These are phyloP conservation scores for Temnothorax unifasciatus DNA, from an alignment of 2,888 invertebrate genomes.

Conservation along the genomic window DNA sequence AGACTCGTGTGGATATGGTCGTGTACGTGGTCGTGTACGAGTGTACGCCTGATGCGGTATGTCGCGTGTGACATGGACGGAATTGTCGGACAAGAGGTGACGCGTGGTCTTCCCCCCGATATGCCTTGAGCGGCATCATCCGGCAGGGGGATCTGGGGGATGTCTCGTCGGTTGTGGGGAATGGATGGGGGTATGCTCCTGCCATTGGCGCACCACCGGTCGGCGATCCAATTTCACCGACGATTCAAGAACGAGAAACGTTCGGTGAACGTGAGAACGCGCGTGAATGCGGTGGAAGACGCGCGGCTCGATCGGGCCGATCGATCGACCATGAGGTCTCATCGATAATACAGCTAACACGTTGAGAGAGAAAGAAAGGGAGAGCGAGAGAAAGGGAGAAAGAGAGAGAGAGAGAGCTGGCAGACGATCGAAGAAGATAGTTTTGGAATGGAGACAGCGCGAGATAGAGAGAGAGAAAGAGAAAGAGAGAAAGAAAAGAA, in stretches of 20 bases:
- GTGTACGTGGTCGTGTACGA: constrained; percentile 57
- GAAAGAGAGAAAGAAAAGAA: not conserved
- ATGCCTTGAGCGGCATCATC: constrained; percentile 8
- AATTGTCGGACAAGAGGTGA: constrained; percentile 15
- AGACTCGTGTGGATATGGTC: constrained; percentile 52
- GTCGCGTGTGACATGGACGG: constrained; percentile 60
- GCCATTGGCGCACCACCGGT: constrained; percentile 41
- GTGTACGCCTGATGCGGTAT: constrained; percentile 54
- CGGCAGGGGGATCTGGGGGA: constrained; percentile 10
- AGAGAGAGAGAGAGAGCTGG: constrained; percentile 27
- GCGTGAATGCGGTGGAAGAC: constrained; percentile 50
- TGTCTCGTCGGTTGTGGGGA: constrained; percentile 16
- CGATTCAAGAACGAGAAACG: constrained; percentile 45
- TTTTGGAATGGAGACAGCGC: constrained; percentile 46
- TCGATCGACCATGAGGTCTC: constrained; percentile 59
- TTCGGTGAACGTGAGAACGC: constrained; percentile 25
- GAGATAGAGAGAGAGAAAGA: not conserved
- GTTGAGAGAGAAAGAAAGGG: constrained; percentile 53
- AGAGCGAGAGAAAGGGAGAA: constrained; percentile 40
- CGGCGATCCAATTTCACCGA: constrained; percentile 40
- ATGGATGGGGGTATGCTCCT: constrained; percentile 28
- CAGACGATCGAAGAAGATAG: constrained; percentile 47
- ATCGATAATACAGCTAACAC: constrained; percentile 66
- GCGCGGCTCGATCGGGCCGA: constrained; percentile 58
- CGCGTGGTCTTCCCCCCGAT: not conserved